These are phyloP conservation scores for Forbesichthys agassizii DNA, from an alignment of 2,113 vertebrate species.

Conservation along the genomic window DNA sequence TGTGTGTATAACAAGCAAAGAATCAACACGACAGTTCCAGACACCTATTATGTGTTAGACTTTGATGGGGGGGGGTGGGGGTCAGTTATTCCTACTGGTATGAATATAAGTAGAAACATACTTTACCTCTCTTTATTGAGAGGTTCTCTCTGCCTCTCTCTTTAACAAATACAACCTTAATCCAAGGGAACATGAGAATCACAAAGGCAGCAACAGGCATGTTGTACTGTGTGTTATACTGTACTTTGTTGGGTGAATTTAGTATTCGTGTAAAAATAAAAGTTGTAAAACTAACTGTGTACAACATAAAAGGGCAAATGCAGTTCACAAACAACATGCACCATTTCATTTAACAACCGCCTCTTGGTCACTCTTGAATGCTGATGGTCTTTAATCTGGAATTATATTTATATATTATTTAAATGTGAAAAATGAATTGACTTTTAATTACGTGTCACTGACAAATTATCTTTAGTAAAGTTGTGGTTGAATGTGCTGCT, in stretches of 20 bases:
- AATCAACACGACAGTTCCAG: constrained; percentile 55
- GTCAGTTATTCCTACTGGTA: neutral
- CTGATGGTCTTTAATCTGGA: no score
- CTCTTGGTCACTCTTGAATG: no score
- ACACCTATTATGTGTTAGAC: constrained; percentile 45
- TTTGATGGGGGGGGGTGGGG: neutral
- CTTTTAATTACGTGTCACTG: no score
- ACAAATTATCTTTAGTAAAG: no score
- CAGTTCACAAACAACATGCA: neutral
- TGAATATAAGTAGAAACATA: neutral
- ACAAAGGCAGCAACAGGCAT: neutral
- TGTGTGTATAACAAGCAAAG: constrained; percentile 63
- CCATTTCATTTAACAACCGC: neutral
- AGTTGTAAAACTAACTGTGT: neutral
- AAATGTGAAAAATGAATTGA: no score
- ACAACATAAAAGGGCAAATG: no score
- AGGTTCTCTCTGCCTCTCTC: constrained; percentile 6
- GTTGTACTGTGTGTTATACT: neutral
- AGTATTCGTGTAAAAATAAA: neutral
- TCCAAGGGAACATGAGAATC: neutral
- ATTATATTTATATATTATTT: neutral
- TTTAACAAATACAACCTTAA: neutral
- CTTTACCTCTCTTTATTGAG: neutral
- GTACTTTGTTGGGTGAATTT: neutral
- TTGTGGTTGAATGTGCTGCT: no score